phyloP scores from a whole-genome alignment of 2,797 vertebrate species.

The Anisognathus igniventris region DNA sequence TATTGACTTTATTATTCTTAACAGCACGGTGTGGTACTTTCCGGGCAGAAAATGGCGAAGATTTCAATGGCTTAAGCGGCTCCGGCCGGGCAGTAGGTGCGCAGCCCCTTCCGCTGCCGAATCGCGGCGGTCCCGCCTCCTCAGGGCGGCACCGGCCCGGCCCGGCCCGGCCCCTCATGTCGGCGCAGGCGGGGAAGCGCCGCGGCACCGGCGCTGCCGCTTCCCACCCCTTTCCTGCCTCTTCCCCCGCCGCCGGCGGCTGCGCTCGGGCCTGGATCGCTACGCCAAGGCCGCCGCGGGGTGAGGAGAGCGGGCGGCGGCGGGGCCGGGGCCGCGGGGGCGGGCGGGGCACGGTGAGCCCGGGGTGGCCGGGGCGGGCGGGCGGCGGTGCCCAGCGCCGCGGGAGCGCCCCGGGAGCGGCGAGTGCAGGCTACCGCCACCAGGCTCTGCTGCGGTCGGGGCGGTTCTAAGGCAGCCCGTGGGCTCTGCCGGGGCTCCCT shows the following conservation, averaged over 20 bases:
- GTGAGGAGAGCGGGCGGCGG: not conserved
- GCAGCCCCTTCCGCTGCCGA: fast-evolving
- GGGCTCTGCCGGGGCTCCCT: not conserved
- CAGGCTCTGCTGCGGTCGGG: not conserved
- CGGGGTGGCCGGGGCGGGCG: too few species aligned
- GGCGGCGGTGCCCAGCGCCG: not conserved
- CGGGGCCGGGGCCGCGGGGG: not conserved
- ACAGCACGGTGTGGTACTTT: fast-evolving
- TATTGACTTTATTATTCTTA: not conserved
- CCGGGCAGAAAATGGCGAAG: fast-evolving
- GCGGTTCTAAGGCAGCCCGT: not conserved
- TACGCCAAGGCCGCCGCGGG: not conserved
- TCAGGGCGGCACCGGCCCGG: not conserved
- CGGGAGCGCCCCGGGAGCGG: not conserved
- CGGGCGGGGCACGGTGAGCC: not conserved
- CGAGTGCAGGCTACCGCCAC: not conserved
- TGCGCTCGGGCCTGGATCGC: not conserved
- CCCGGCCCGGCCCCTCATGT: not conserved
- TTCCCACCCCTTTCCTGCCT: slow-evolving; percentile 2
- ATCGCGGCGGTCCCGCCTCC: fast-evolving
- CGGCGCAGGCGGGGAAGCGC: slow-evolving; percentile 43
- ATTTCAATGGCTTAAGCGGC: fast-evolving
- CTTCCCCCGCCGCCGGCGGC: not conserved
- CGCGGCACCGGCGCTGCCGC: not conserved
- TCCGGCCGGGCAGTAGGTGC: fast-evolving